These are phyloP conservation scores for Sebastes hubbsi DNA, from an alignment of 2,797 vertebrate genomes.

Conservation along the genomic window DNA sequence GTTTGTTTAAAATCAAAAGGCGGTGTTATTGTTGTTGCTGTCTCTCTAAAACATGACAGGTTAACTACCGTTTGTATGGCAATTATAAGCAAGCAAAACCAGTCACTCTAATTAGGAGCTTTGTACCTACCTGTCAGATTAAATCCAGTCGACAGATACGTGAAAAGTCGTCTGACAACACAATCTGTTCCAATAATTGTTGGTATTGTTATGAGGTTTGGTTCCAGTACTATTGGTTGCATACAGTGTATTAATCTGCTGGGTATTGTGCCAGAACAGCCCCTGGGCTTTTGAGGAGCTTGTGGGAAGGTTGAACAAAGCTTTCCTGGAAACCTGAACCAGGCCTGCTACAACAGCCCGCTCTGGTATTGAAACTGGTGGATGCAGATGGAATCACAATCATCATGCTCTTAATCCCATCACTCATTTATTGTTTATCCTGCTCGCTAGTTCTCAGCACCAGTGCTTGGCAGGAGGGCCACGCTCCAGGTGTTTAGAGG, in stretches of 20 bases:
- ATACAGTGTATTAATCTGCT: constrained; percentile 11
- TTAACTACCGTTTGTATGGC: background rate
- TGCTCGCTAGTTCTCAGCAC: constrained; percentile 32
- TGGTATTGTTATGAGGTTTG: constrained; percentile 14
- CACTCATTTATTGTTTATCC: constrained; percentile 60
- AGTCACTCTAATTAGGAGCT: constrained; percentile 21
- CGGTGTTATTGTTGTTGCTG: background rate
- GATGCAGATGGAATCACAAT: constrained; percentile 41
- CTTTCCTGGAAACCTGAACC: constrained; percentile 43
- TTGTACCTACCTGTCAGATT: constrained; percentile 17
- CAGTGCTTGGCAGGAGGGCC: constrained; percentile 34
- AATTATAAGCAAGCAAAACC: constrained; percentile 24
- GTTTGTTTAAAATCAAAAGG: background rate
- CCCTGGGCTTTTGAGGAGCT: constrained; percentile 1
- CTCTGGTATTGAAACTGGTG: background rate
- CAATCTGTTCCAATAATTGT: constrained; percentile 21
- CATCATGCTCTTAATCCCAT: constrained; percentile 52
- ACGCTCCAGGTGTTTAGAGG: constrained; percentile 59
- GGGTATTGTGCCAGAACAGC: background rate
- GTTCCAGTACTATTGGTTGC: constrained; percentile 9
- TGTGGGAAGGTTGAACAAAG: constrained; percentile 34
- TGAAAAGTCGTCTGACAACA: constrained; percentile 13
- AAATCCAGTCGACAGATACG: constrained; percentile 7
- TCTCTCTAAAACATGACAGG: background rate
- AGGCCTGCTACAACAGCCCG: background rate